Conservation (phyloP, 2,797 vertebrate species). For the Sphenodon punctatus region DNA sequence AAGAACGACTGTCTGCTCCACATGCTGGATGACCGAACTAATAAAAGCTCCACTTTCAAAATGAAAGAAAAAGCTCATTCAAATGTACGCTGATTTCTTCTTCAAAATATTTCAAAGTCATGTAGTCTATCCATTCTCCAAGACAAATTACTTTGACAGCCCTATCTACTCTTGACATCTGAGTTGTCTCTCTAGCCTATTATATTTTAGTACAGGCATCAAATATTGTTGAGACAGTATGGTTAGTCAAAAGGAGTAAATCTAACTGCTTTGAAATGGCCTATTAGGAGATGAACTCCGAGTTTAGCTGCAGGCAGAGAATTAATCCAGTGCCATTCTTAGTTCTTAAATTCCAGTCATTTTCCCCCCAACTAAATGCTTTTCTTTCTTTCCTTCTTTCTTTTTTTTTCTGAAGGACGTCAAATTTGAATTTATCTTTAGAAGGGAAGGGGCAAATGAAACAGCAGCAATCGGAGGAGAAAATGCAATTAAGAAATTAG, state of each 20-base stretch:
- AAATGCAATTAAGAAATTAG: slow-evolving; percentile 48
- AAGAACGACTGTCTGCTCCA: slow-evolving; percentile 35
- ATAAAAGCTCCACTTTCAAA: slow-evolving; percentile 9
- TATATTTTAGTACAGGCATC: slow-evolving; percentile 70
- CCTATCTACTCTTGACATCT: slow-evolving; percentile 71
- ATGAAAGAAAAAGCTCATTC: slow-evolving; percentile 56
- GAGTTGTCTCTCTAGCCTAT: slow-evolving; percentile 69
- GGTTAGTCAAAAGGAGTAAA: slow-evolving; percentile 69
- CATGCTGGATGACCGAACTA: neutral
- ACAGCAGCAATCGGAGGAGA: slow-evolving; percentile 36
- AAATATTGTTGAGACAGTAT: slow-evolving; percentile 73
- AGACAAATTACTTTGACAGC: slow-evolving; percentile 74
- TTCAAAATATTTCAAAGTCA: slow-evolving; percentile 69
- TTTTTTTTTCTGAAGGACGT: slow-evolving; percentile 43
- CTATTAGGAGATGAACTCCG: slow-evolving; percentile 69
- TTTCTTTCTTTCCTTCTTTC: too few relatives aligned
- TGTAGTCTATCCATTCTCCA: slow-evolving; percentile 62
- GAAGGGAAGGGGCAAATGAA: slow-evolving; percentile 44
- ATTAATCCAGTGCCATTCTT: slow-evolving; percentile 64
- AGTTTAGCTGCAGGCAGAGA: slow-evolving; percentile 66
- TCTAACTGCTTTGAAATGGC: slow-evolving; percentile 72
- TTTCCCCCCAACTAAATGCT: neutral
- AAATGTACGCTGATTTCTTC: slow-evolving; percentile 50
- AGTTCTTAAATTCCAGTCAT: slow-evolving; percentile 54
- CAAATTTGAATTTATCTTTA: slow-evolving; percentile 58